Conservation (phyloP, 2,888 invertebrate genomes). For the Melinaea menophilus region DNA sequence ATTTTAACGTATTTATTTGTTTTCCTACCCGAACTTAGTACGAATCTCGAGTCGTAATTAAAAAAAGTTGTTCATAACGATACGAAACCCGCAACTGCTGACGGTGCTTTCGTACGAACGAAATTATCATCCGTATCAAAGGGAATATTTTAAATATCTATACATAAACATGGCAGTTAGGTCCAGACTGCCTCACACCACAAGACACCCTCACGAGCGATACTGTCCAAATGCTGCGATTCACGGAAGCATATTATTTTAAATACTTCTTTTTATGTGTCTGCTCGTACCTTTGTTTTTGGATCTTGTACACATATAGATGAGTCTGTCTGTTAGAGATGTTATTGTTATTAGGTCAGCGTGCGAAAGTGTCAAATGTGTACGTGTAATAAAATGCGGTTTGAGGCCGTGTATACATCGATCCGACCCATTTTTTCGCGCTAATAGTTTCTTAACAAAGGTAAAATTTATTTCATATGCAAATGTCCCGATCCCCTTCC, state of each 20-base stretch:
- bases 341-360: background rate
- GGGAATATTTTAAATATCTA: conserved; percentile 77
- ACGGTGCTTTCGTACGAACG: conserved; percentile 59
- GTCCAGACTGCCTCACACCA: conserved; percentile 66
- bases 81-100: conserved; percentile 46
- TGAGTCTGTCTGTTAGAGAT: background rate
- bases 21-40: background rate
- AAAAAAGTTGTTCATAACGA: conserved; percentile 1
- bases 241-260: conserved; percentile 67
- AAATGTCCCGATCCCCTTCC: conserved; percentile 37
- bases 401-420: background rate
- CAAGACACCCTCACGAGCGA: conserved; percentile 65
- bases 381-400: background rate
- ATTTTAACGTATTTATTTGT: conserved; percentile 16
- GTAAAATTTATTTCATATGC: conserved; percentile 46
- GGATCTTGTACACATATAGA: conserved; percentile 20
- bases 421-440: conserved; percentile 4
- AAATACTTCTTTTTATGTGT: conserved; percentile 58
- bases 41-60: background rate
- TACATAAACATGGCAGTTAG: conserved; percentile 60
- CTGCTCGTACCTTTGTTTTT: conserved; percentile 63
- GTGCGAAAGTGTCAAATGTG: background rate
- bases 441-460: conserved; percentile 31
- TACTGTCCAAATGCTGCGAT: conserved; percentile 63
- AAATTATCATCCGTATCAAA: conserved; percentile 78